Evolutionary conservation across 2,888 invertebrate genomes (phyloP).

Genomic region (Pterostichus niger): DNA sequence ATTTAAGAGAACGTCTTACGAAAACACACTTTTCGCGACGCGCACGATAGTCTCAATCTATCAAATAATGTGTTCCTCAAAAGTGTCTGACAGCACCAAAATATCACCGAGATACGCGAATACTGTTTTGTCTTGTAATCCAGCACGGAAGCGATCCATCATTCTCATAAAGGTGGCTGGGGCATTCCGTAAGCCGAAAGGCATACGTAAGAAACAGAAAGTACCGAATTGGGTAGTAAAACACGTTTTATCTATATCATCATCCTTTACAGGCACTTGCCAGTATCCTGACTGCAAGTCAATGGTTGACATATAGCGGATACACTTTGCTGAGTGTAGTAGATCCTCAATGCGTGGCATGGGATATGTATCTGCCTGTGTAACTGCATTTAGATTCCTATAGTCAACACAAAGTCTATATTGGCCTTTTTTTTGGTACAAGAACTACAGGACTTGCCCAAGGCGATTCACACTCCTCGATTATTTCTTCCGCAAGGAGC

Average conservation of each 20-base stretch:
- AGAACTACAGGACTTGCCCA: neutral
- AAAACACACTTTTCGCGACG: no score
- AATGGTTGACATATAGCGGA: conserved; percentile 60
- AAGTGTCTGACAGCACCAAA: no score
- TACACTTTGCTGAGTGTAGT: neutral
- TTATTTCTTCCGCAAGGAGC: conserved; percentile 5
- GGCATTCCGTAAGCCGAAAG: conserved; percentile 1
- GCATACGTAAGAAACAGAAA: neutral
- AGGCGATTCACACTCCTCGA: conserved; percentile 2
- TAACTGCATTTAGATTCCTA: neutral
- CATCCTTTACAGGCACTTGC: conserved; percentile 54
- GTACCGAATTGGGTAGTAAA: conserved; percentile 61
- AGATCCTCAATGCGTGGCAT: conserved; percentile 8
- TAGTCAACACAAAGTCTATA: neutral
- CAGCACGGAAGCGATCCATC: no score
- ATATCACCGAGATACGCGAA: no score
- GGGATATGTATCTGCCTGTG: neutral
- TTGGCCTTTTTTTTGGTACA: neutral
- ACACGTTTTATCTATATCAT: conserved; percentile 66
- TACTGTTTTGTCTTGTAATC: no score
- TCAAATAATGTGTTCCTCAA: no score
- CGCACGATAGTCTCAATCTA: no score
- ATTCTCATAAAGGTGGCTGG: no score
- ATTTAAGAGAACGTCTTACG: no score
- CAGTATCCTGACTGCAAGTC: conserved; percentile 67